Evolutionary conservation across 2,888 invertebrate genomes (phyloP), one percentile per base, ranked within the genome.

Genomic region (Elmis aenea): DNA sequence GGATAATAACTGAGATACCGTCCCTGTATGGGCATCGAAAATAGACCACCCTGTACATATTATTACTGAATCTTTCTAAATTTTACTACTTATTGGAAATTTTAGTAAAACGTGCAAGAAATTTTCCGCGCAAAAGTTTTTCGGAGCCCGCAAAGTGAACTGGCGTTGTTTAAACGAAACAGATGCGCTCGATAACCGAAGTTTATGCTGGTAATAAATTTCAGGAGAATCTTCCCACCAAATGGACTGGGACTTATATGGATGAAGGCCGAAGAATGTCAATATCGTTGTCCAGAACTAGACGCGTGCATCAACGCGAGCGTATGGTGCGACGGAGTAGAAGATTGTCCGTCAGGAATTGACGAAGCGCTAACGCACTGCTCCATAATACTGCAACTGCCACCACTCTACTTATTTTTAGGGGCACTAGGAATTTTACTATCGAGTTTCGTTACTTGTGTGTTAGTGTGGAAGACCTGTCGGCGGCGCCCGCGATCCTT

Each of bases 301-400:
- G 83, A 85, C 61, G 88, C 87, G 8, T 89, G 88, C 64, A 86
- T 88, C 46, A 80, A 83, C 55, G 73, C 81, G 0, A 78, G 81
- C 26, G 74, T 88, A 32, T 87, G 88, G 86, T 89, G 88, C 57
- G 86, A 88, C 56, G 87, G 86, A 10, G 66, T 77, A 20, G 68
- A 75, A 29, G 86, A 89, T 61, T 89, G 89, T 58, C 88, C 88
- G 5, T 81, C 79, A 2, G 87, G 85, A 0, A 79, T 82, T 48
- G 88, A 89, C 66, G 87, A 88, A 67, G 77, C 87, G 3, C 73
- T 87, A 43, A 74, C 83, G 8, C 84, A 88, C 61, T 89, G 89
- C 58, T 87, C 84, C 29, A 76, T 86, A 34, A 70, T 89, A 24
- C 70, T 90, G 45, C 79, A 84, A 43, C 70, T 88, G 47, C 89